A percentile compares a stretch with the other conserved stretches of the same genome.
Conservation (phyloP, 37 sponge, comb jelly and placozoan genomes). For the Eunapius fragilis region DNA sequence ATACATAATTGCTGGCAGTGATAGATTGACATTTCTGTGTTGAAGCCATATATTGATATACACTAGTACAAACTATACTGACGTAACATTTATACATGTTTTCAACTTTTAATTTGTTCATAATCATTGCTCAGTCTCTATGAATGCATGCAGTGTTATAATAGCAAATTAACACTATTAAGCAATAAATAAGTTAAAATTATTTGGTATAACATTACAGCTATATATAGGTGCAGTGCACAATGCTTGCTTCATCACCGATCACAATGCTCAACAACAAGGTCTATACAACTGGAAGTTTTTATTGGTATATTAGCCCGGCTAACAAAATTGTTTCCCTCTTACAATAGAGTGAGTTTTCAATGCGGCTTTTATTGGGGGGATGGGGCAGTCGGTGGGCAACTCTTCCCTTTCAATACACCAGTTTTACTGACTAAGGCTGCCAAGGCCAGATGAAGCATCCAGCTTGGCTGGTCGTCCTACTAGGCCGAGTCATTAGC, state of each 20-base stretch:
- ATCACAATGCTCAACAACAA: neutral
- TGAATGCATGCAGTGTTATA: too few relatives aligned
- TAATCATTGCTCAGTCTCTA: too few relatives aligned
- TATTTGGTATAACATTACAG: too few relatives aligned
- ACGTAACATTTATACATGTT: neutral
- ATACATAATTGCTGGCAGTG: neutral
- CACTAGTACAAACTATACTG: neutral
- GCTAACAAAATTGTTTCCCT: neutral
- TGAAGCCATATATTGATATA: neutral
- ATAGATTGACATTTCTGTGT: neutral
- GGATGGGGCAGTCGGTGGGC: neutral
- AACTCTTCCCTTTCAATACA: neutral
- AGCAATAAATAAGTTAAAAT: too few relatives aligned
- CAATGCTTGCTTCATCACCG: neutral
- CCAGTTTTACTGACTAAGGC: neutral
- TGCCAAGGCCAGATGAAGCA: neutral
- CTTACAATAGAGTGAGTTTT: neutral
- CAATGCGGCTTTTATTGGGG: neutral
- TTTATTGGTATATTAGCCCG: neutral
- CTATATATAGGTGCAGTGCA: neutral
- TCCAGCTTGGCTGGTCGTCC: neutral
- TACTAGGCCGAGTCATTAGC: neutral
- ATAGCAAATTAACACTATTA: neutral
- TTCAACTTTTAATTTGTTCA: too few relatives aligned
- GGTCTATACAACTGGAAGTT: neutral